Conservation (phyloP, 2,113 vertebrate species). For the Halcyon senegalensis region DNA sequence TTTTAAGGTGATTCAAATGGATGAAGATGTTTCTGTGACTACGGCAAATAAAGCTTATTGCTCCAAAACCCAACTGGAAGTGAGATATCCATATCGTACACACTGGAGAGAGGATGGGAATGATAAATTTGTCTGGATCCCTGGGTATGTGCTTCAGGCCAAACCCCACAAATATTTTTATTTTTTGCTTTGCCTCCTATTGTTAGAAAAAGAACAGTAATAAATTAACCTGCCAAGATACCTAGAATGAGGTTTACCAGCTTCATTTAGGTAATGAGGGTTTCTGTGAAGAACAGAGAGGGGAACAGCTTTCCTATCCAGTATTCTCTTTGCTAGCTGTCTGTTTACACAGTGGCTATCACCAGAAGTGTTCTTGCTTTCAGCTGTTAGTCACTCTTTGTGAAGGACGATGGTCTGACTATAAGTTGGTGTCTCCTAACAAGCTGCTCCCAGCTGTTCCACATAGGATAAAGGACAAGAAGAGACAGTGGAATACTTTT, state of each 20-base stretch:
- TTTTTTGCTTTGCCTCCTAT: not conserved
- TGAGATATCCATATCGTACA: not conserved
- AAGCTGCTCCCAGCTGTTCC: not conserved
- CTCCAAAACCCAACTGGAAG: not conserved
- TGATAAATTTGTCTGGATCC: not conserved
- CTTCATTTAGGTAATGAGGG: not conserved
- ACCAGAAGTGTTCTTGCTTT: not conserved
- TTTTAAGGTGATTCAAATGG: not conserved
- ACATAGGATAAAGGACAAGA: not conserved
- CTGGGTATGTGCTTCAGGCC: not conserved
- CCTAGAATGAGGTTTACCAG: not conserved
- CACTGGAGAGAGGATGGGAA: not conserved
- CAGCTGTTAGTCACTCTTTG: not conserved
- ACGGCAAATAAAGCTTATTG: not conserved
- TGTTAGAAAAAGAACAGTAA: not conserved
- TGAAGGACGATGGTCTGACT: not conserved
- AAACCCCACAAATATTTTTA: accelerated
- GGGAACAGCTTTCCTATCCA: not conserved
- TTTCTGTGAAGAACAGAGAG: not conserved
- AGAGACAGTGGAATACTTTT: not conserved
- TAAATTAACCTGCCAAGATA: not conserved
- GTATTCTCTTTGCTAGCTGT: not conserved
- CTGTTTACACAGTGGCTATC: not conserved
- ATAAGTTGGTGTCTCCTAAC: not conserved
- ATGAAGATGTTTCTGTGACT: not conserved